Evolutionary conservation across 1,140 invertebrate species (phyloP), one percentile per base, ranked within the genome.

Genomic region (Drosophila neocordata): DNA sequence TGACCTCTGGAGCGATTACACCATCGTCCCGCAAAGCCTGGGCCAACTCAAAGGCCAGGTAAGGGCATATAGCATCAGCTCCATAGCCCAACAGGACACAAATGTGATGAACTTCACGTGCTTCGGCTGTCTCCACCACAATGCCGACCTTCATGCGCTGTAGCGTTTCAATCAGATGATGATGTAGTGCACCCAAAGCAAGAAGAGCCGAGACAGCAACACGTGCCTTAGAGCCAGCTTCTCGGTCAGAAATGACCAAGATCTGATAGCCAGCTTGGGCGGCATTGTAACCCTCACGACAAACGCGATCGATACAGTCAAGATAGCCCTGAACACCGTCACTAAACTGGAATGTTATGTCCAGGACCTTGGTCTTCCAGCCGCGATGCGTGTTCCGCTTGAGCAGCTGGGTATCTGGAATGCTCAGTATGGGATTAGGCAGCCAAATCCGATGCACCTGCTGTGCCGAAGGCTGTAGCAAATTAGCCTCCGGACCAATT

Each of bases 61-160:
- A 99, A 0, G 99, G 98, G 90, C 98, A 99, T 69, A 99, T 97
- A 0, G 96, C 98, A 93, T 99, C 98, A 5, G 98, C 98, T 53
- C 99, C 99, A 92, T 98, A 99, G 55, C 98, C 98, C 7, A 99
- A 93, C 11, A 99, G 92, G 0, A 99, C 96, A 90, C 98, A 99
- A 92, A 99, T 96, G 80, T 99, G 98, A 92, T 99, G 98, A 0
- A 99, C 98, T 92, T 99, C 98, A 64, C 97, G 95, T 7, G 97
- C 97, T 92, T 99, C 98, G 6, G 96, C 98, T 0, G 97, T 98
- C 93, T 99, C 98, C 34, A 99, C 92, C 69, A 99, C 94, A 13
- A 99, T 92, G 24, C 97, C 97, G 53, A 99, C 97, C 92, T 99
- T 99, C 97, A 99, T 99, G 68, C 99, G 94, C 65, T 98, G 96